A percentile compares a stretch with the other conserved stretches of the same genome.
These are phyloP conservation scores for Arbacia lixula DNA, from an alignment of 53 echinoderm and acorn worm genomes.

Conservation along the genomic window DNA sequence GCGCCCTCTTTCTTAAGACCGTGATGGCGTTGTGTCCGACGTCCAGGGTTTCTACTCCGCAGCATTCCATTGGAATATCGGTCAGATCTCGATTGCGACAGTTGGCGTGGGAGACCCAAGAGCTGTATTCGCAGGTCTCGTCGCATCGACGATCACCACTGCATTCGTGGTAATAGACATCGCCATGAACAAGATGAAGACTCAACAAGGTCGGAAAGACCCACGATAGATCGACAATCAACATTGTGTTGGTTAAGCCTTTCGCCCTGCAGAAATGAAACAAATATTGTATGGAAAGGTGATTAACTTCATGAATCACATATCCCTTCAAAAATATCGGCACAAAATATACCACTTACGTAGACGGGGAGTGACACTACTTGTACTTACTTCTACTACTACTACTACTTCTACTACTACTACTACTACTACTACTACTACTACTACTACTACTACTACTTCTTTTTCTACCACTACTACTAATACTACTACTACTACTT, in stretches of 20 bases:
- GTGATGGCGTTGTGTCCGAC: slow-evolving; percentile 54
- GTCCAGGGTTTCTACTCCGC: slow-evolving; percentile 45
- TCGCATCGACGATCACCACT: slow-evolving; percentile 41
- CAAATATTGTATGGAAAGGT: too few species aligned
- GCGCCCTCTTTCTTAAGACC: neutral
- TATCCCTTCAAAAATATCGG: neutral
- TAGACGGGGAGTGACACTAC: neutral
- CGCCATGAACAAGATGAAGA: too few species aligned
- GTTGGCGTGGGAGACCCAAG: slow-evolving; percentile 60
- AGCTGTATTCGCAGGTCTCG: slow-evolving; percentile 61
- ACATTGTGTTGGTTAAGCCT: neutral
- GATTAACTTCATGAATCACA: neutral
- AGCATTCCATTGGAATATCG: slow-evolving; percentile 32
- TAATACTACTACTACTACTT: neutral
- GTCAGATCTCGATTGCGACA: slow-evolving; percentile 52
- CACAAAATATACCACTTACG: neutral
- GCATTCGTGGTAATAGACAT: too few species aligned
- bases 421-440: neutral
- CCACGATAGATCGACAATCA: too few species aligned
- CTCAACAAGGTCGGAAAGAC: too few species aligned
- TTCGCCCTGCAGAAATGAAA: neutral
- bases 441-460: neutral
- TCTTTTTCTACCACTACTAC: neutral
- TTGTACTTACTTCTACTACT: neutral
- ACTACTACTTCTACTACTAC: neutral